Conservation (phyloP, 2,888 invertebrate species). For the Nasonovia ribisnigri region DNA sequence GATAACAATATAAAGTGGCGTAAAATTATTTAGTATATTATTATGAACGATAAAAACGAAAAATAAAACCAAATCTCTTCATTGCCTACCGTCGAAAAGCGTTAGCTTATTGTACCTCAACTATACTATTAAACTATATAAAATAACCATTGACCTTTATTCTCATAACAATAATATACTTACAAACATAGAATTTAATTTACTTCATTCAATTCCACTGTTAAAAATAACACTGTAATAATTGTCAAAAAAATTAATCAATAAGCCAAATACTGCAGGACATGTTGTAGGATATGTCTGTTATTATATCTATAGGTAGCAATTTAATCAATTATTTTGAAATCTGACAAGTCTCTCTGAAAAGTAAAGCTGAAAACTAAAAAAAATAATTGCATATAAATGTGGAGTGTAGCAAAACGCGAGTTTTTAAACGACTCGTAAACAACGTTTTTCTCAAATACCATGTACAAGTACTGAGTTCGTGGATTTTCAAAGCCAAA, state of each 20-base stretch:
- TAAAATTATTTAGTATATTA: not conserved
- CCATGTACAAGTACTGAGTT: not conserved
- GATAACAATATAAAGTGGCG: not conserved
- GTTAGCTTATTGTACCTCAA: not conserved
- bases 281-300: no score
- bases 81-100: not conserved
- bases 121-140: not conserved
- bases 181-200: not conserved
- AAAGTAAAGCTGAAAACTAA: not conserved
- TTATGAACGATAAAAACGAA: not conserved
- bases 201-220: not conserved
- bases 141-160: not conserved
- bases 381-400: not conserved
- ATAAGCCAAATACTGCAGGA: not conserved
- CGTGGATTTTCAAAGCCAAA: not conserved
- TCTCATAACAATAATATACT: not conserved
- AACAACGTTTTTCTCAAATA: not conserved
- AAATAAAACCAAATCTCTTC: not conserved
- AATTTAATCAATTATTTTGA: not conserved
- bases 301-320: not conserved
- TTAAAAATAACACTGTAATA: not conserved
- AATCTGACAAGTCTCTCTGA: no score
- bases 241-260: not conserved
- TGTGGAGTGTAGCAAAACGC: not conserved
- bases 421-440: not conserved